Evolutionary conservation across 2,888 invertebrate genomes (phyloP).

Genomic region (Miltochrista miniata): DNA sequence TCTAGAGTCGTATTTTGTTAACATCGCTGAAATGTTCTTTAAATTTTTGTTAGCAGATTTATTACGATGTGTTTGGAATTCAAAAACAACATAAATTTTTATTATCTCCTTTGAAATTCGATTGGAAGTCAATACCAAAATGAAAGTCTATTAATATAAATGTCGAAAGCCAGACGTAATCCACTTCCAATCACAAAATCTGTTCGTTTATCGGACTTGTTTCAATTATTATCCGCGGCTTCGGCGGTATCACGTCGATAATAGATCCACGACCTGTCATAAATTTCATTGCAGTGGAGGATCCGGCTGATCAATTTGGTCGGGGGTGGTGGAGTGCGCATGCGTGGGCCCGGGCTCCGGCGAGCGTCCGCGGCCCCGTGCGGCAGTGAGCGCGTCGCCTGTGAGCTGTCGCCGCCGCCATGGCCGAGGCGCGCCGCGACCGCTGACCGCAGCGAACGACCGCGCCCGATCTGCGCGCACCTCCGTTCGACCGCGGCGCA

Average conservation of each 20-base stretch:
- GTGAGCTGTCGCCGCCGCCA: slow-evolving; percentile 74
- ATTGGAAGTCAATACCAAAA: too few species aligned
- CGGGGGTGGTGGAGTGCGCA: slow-evolving; percentile 43
- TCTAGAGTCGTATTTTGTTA: not conserved
- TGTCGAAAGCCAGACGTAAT: slow-evolving; percentile 14
- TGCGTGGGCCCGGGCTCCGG: slow-evolving; percentile 48
- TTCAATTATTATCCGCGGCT: slow-evolving; percentile 51
- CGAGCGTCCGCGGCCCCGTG: slow-evolving; percentile 53
- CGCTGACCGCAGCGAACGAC: slow-evolving; percentile 67
- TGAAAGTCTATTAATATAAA: slow-evolving; percentile 15
- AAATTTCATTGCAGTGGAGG: slow-evolving; percentile 80
- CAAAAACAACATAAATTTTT: too few species aligned
- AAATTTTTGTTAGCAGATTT: not conserved
- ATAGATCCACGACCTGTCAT: slow-evolving; percentile 78
- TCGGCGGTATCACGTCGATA: slow-evolving; percentile 66
- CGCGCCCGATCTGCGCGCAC: slow-evolving; percentile 53
- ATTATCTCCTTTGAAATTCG: too few species aligned
- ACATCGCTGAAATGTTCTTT: not conserved
- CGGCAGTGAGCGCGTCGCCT: slow-evolving; percentile 72
- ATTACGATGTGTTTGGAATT: not conserved
- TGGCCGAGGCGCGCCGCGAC: slow-evolving; percentile 73
- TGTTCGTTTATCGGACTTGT: slow-evolving; percentile 49
- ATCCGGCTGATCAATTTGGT: slow-evolving; percentile 77
- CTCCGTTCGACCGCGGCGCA: slow-evolving; percentile 30
- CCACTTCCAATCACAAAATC: slow-evolving; percentile 42